Evolutionary conservation across 2,113 vertebrate genomes (phyloP).

Genomic region (Pollachius pollachius): DNA sequence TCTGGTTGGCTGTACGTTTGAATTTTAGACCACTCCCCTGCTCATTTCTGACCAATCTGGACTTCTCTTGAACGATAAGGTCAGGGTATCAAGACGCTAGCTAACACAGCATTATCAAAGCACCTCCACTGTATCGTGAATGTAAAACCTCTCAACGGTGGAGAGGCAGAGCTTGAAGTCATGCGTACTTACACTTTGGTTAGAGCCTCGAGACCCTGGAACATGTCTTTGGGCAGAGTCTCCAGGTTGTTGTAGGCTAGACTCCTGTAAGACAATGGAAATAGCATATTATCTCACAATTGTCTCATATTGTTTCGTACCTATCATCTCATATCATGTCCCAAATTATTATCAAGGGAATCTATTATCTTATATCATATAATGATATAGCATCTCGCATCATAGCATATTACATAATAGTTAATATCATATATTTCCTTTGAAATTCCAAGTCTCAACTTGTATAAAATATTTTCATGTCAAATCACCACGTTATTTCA

Average conservation of each 20-base stretch:
- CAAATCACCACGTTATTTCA: background rate
- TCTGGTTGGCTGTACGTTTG: too few relatives aligned
- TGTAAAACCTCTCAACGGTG: background rate
- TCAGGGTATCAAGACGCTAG: too few relatives aligned
- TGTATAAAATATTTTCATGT: background rate
- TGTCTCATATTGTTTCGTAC: too few relatives aligned
- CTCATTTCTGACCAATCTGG: too few relatives aligned
- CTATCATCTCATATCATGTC: background rate
- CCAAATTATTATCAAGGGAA: too few relatives aligned
- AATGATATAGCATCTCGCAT: too few relatives aligned
- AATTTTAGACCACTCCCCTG: too few relatives aligned
- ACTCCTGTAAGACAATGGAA: slow-evolving; percentile 77
- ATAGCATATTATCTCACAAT: too few relatives aligned
- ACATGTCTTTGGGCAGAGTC: slow-evolving; percentile 94
- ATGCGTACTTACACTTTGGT: slow-evolving; percentile 91
- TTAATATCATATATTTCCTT: background rate
- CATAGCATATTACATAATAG: too few relatives aligned
- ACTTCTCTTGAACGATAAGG: too few relatives aligned
- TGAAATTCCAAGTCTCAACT: background rate
- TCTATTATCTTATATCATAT: too few relatives aligned
- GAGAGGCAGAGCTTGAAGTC: background rate
- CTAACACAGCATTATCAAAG: too few relatives aligned
- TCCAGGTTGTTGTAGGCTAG: slow-evolving; percentile 97
- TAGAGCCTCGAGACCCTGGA: slow-evolving; percentile 95
- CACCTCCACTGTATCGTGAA: background rate